phyloP scores from a whole-genome alignment of 2,888 invertebrate species.

The Strigamia crassipes region DNA sequence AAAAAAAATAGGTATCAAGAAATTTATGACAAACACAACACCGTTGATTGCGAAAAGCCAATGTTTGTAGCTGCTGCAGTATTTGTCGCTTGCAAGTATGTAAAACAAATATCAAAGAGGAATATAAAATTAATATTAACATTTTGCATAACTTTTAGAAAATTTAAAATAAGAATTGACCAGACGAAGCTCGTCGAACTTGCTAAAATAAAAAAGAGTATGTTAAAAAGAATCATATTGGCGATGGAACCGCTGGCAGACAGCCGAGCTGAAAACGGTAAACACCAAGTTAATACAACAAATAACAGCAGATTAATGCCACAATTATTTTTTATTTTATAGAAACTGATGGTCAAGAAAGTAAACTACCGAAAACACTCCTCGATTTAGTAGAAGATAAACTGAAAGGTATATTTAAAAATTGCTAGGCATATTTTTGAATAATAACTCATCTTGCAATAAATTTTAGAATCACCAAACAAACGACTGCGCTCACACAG shows the following conservation, averaged over 20 bases:
- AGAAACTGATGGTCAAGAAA: not conserved
- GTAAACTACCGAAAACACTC: not conserved
- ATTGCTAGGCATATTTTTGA: not conserved
- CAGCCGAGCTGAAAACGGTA: not conserved
- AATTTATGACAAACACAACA: slow-evolving; percentile 24
- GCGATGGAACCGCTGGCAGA: not conserved
- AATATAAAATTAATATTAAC: not conserved
- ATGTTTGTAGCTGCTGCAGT: slow-evolving; percentile 46
- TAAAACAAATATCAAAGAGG: not conserved
- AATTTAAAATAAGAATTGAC: not conserved
- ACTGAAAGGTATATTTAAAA: not conserved
- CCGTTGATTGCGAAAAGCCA: slow-evolving; percentile 25
- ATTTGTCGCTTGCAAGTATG: slow-evolving; percentile 47
- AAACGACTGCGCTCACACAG: not conserved
- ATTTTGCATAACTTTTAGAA: not conserved
- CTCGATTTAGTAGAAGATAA: not conserved
- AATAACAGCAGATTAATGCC: too few species aligned
- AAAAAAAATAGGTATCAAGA: not conserved
- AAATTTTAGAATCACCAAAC: not conserved
- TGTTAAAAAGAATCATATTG: slow-evolving; percentile 17
- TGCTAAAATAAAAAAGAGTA: not conserved
- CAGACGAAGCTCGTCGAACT: slow-evolving; percentile 11
- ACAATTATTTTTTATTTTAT: too few species aligned
- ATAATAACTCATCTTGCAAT: not conserved
- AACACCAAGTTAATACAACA: too few species aligned